phyloP scores from a whole-genome alignment of 2,113 vertebrate species.

The Macrotis lagotis region DNA sequence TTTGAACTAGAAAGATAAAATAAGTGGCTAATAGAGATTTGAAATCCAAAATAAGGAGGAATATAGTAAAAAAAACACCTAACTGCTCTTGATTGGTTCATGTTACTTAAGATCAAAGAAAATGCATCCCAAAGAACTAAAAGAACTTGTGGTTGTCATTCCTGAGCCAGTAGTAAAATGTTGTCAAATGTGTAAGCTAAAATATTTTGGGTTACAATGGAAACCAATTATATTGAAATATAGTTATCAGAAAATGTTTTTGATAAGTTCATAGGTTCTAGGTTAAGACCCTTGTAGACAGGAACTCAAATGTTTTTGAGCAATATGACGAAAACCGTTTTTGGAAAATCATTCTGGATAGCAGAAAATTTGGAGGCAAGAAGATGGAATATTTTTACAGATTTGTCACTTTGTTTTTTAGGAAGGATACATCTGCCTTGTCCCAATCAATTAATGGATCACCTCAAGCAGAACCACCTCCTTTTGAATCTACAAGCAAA shows the following conservation, averaged over 20 bases:
- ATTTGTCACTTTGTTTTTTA: slow-evolving; percentile 59
- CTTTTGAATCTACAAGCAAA: slow-evolving; percentile 91
- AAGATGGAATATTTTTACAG: background rate
- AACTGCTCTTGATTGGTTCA: no score
- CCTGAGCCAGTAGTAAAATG: no score
- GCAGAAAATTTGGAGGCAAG: background rate
- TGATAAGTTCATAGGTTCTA: background rate
- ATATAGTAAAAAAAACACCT: no score
- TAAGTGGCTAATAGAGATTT: no score
- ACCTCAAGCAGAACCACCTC: slow-evolving; percentile 62
- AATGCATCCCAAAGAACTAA: no score
- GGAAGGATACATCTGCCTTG: slow-evolving; percentile 70
- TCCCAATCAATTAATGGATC: slow-evolving; percentile 73
- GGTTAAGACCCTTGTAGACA: background rate
- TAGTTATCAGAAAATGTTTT: background rate
- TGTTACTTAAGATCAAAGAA: no score
- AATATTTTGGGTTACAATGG: background rate
- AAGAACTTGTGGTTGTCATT: no score
- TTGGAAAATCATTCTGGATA: background rate
- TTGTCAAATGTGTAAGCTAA: background rate
- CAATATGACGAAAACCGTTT: background rate
- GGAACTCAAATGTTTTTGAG: background rate
- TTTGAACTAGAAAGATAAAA: no score
- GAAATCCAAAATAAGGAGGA: no score
- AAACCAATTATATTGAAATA: background rate